These are phyloP conservation scores for Desoria tigrina DNA, from an alignment of 2,888 invertebrate genomes.

Conservation along the genomic window DNA sequence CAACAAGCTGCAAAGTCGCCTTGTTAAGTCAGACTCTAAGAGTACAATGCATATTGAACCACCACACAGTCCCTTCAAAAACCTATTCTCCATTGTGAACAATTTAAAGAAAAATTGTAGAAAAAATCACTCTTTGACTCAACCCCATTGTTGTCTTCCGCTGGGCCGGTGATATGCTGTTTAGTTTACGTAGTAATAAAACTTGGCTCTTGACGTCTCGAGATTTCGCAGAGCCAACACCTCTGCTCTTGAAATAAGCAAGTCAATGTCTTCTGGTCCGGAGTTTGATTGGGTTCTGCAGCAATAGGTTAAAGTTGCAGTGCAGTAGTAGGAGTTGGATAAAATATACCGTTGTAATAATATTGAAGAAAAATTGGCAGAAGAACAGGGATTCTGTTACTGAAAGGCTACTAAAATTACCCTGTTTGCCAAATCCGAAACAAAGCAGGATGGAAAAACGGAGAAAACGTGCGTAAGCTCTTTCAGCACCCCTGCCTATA, in stretches of 20 bases:
- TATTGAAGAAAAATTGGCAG: constrained; percentile 13
- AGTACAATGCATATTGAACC: constrained; percentile 22
- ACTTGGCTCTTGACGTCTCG: constrained; percentile 8
- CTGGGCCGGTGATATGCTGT: constrained; percentile 28
- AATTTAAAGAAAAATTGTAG: constrained; percentile 19
- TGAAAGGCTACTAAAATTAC: constrained; percentile 6
- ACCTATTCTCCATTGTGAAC: constrained; percentile 19
- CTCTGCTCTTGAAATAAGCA: constrained; percentile 1
- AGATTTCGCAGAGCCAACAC: constrained; percentile 1
- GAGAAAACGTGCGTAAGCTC: neutral
- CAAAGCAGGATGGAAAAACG: neutral
- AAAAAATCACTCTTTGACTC: constrained; percentile 4
- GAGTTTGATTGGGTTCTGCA: too few species aligned
- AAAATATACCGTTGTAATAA: neutral
- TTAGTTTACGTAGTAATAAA: constrained; percentile 35
- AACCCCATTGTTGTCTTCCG: constrained; percentile 1
- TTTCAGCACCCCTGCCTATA: constrained; percentile 3
- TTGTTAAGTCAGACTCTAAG: neutral
- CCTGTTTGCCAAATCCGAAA: constrained; percentile 3
- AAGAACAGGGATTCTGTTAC: constrained; percentile 6
- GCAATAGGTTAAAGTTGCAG: neutral
- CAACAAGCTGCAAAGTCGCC: constrained; percentile 26
- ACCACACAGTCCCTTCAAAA: constrained; percentile 14
- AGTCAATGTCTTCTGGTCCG: neutral
- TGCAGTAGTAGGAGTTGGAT: neutral